Evolutionary conservation across 2,888 invertebrate genomes (phyloP).

Genomic region (Galeopsomyia nigrocyanea): DNA sequence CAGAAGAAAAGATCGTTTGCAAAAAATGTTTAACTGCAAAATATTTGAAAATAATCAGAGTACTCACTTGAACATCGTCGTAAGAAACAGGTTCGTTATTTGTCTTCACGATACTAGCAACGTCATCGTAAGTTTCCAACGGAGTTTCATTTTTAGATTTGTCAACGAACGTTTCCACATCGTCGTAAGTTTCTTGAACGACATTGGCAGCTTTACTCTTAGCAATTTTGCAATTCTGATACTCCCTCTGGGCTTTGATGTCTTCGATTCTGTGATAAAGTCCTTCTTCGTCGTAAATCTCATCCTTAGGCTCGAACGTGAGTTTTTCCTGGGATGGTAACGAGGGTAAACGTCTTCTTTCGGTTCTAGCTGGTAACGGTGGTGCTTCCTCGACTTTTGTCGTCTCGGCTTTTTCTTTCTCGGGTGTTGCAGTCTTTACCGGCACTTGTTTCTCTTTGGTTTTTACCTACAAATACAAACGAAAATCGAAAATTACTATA

Average conservation of each 20-base stretch:
- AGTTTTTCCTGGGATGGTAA: conserved; percentile 34
- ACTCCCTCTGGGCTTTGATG: conserved; percentile 54
- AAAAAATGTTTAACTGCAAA: not conserved
- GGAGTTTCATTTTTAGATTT: conserved; percentile 21
- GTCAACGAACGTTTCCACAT: conserved; percentile 44
- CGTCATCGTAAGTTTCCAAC: conserved; percentile 51
- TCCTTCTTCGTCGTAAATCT: conserved; percentile 61
- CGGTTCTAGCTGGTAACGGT: conserved; percentile 38
- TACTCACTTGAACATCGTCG: conserved; percentile 51
- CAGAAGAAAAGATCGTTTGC: not conserved
- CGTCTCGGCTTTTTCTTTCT: conserved; percentile 25
- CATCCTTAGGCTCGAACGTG: conserved; percentile 51
- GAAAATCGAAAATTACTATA: not conserved
- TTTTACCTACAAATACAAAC: conserved; percentile 9
- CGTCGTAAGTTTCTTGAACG: conserved; percentile 55
- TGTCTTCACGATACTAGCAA: conserved; percentile 29
- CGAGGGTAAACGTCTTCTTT: conserved; percentile 38
- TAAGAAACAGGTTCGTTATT: conserved; percentile 45
- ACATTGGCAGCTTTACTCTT: not conserved
- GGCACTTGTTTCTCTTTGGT: conserved; percentile 25
- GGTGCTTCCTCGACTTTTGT: conserved; percentile 30
- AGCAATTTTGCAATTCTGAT: conserved; percentile 47
- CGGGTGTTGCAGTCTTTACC: not conserved
- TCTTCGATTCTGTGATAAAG: conserved; percentile 65
- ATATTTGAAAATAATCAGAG: not conserved